phyloP scores from a whole-genome alignment of 2,797 vertebrate species.

The Halcyon badia region DNA sequence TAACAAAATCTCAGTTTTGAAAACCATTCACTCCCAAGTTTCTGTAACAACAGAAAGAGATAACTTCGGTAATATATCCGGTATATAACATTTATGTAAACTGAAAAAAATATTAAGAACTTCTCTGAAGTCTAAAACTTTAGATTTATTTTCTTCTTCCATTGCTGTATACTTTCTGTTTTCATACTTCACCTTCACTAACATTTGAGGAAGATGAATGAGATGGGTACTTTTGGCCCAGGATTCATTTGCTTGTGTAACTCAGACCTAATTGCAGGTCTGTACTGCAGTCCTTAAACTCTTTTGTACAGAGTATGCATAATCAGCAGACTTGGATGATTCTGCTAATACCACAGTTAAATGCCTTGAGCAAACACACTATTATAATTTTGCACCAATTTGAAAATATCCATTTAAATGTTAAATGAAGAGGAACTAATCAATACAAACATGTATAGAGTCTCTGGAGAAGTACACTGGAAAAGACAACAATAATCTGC shows the following conservation, averaged over 20 bases:
- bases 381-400: slow-evolving; percentile 60
- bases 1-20: neutral
- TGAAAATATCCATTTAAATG: slow-evolving; percentile 73
- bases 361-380: slow-evolving; percentile 68
- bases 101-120: neutral
- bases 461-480: slow-evolving; percentile 55
- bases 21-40: neutral
- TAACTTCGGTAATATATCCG: neutral
- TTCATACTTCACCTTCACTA: neutral
- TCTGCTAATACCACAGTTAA: slow-evolving; percentile 21
- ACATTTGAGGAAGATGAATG: neutral
- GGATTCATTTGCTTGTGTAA: neutral
- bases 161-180: neutral
- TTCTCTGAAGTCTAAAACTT: neutral
- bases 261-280: slow-evolving; percentile 35
- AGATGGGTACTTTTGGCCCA: neutral
- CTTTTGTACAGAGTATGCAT: neutral
- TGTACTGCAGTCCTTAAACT: neutral
- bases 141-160: neutral
- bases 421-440: slow-evolving; percentile 77
- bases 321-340: slow-evolving; percentile 22
- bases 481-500: slow-evolving; percentile 40
- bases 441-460: slow-evolving; percentile 64
- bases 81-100: neutral
- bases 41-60: neutral